Evolutionary conservation across 1,140 invertebrate genomes (phyloP), one percentile per base, ranked within the genome.

Genomic region (Metopolophium dirhodum): DNA sequence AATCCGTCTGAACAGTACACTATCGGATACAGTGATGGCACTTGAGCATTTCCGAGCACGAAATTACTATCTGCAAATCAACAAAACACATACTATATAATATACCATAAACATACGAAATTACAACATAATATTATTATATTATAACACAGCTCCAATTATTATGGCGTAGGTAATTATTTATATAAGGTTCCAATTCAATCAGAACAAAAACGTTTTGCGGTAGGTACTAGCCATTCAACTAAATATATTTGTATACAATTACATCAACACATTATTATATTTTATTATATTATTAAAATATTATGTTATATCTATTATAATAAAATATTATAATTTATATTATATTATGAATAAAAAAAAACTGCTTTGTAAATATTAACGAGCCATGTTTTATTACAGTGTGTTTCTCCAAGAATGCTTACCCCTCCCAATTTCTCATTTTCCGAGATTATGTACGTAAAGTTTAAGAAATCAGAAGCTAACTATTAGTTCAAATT

Each of bases 1-100:
- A 99, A 99, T 90, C 98, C 99, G 96, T 99, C 98, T 8, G 98
- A 99, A 96, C 99, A 99, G 96, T 99, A 99, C 94, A 99, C 99
- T 95, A 99, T 99, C 94, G 99, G 98, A 96, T 98, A 98, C 49
- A 97, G 95, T 94, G 97, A 95, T 94, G 97, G 97, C 94, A 99
- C 98, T 96, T 99, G 98, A 94, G 99, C 98, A 96, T 99, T 99
- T 94, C 98, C 99, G 95, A 99, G 96, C 94, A 99, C 98, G 96
- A 99, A 99, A 96, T 99, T 99, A 96, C 98, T 99, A 95, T 99
- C 99, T 99, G 97, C 41, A 96, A 97, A 94, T 95, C 49, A 96
- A 97, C 95, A 94, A 95, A 95, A 95, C 61, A n/a, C 30, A n/a
- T 14, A 77, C 1, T 54, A 7, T 22, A 54, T 3, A 22, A 22